Conservation (phyloP, 2,797 vertebrate genomes). For the Synaphobranchus kaupii region DNA sequence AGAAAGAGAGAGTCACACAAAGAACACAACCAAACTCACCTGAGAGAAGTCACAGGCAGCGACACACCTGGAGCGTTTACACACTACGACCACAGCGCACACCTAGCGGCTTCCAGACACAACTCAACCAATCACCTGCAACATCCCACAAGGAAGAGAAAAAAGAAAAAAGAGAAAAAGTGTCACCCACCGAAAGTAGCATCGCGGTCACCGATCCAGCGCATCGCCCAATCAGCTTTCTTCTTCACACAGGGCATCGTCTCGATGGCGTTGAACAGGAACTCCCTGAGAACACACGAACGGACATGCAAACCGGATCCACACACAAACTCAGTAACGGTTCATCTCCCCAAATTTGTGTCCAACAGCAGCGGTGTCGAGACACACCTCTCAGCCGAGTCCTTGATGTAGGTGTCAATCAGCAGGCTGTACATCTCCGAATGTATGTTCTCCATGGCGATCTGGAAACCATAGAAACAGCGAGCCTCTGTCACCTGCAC, state of each 20-base stretch:
- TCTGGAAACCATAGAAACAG: conserved; percentile 98
- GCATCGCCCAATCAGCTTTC: conserved; percentile 96
- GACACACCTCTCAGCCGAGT: conserved; percentile 75
- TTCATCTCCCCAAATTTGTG: too few species aligned
- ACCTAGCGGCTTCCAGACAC: too few species aligned
- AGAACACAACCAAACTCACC: not conserved
- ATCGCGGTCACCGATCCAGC: conserved; percentile 92
- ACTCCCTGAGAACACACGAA: conserved; percentile 73
- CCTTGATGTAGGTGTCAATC: conserved; percentile 94
- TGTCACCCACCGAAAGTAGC: conserved; percentile 79
- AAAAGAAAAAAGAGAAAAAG: too few species aligned
- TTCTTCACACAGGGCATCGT: conserved; percentile 92
- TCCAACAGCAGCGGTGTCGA: too few species aligned
- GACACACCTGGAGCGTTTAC: too few species aligned
- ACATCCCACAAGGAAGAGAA: too few species aligned
- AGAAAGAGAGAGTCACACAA: too few species aligned
- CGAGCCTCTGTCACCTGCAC: conserved; percentile 93
- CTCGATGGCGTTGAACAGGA: conserved; percentile 93
- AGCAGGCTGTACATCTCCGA: conserved; percentile 99
- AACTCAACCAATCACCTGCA: too few species aligned
- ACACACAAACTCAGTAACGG: not conserved
- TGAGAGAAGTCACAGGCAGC: too few species aligned
- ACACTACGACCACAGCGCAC: too few species aligned
- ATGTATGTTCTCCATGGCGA: conserved; percentile 99
- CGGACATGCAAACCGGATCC: too few species aligned